These are phyloP conservation scores for Chauna torquata DNA, from an alignment of 2,113 vertebrate genomes.

Conservation along the genomic window DNA sequence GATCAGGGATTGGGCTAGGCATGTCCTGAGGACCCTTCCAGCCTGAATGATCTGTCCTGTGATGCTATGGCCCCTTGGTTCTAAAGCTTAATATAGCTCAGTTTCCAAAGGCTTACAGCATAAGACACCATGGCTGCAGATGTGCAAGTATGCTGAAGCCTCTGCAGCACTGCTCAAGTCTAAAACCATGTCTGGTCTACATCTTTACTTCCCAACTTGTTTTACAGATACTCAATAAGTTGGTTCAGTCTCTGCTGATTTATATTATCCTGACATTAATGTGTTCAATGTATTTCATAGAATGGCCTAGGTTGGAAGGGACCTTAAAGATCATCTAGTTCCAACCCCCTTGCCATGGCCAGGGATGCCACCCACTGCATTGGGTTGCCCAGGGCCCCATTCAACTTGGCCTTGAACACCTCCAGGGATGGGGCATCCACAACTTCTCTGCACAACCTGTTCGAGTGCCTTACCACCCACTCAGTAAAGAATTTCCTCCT, in stretches of 20 bases:
- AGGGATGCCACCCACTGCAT: too few species aligned
- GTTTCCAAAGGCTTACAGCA: background rate
- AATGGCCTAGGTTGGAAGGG: too few species aligned
- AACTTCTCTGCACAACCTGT: too few species aligned
- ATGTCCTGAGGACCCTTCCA: background rate
- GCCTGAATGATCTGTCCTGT: background rate
- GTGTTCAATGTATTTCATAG: background rate
- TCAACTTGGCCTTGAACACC: too few species aligned
- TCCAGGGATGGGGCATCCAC: too few species aligned
- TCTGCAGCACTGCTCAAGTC: background rate
- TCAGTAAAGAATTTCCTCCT: too few species aligned
- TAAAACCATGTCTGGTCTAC: background rate
- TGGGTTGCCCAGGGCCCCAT: too few species aligned
- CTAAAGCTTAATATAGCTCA: background rate
- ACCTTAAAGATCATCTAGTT: too few species aligned
- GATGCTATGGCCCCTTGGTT: background rate
- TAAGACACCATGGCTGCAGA: background rate
- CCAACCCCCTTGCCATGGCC: too few species aligned
- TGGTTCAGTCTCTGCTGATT: background rate
- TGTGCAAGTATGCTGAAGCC: background rate
- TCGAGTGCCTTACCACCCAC: too few species aligned
- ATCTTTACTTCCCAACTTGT: background rate
- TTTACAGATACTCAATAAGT: background rate
- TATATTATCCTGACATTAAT: background rate
- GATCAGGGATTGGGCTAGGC: background rate